Evolutionary conservation across 2,797 vertebrate species (phyloP).

Genomic region (Sebastes baramenuke): DNA sequence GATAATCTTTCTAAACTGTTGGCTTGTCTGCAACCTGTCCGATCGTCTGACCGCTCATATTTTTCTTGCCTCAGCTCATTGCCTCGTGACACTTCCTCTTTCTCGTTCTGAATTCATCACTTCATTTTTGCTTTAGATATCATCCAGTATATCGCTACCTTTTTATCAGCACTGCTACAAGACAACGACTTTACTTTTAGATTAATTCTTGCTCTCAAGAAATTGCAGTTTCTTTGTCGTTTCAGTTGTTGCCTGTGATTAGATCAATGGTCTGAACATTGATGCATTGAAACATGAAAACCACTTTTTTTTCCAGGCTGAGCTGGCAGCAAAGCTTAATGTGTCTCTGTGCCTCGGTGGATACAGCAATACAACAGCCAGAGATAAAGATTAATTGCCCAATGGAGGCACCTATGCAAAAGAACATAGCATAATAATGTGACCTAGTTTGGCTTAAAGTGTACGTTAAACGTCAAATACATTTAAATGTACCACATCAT

Average conservation of each 20-base stretch:
- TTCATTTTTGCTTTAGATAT: neutral
- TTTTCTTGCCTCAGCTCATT: neutral
- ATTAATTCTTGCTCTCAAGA: neutral
- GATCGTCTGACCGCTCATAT: neutral
- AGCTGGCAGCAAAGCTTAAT: constrained; percentile 1
- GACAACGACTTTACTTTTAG: neutral
- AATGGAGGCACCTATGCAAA: neutral
- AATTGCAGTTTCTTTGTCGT: neutral
- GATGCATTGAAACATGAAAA: neutral
- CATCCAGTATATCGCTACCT: neutral
- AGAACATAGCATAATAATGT: neutral
- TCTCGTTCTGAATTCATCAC: neutral
- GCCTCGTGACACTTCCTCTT: neutral
- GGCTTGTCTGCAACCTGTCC: neutral
- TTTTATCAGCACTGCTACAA: neutral
- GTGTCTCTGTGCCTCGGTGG: neutral
- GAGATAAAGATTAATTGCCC: neutral
- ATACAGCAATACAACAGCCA: neutral
- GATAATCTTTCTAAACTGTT: neutral
- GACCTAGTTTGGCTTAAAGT: neutral
- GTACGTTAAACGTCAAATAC: neutral
- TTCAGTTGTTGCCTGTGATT: neutral
- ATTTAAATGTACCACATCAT: neutral
- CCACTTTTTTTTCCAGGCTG: neutral
- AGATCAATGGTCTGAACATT: neutral